These are phyloP conservation scores for Anas bernieri DNA, from an alignment of 2,797 vertebrate genomes.

Conservation along the genomic window DNA sequence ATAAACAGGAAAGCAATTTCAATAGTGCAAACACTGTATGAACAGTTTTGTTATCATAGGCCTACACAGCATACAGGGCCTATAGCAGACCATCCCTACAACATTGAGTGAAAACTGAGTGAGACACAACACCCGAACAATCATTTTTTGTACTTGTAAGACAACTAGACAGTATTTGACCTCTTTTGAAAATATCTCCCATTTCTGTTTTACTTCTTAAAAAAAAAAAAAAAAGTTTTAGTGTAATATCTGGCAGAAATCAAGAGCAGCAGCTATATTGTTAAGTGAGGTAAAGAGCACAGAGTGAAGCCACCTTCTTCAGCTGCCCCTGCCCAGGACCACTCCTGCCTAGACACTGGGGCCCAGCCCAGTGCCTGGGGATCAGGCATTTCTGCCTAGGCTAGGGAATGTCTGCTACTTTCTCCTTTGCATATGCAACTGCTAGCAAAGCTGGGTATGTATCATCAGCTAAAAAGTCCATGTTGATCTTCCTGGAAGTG, in stretches of 20 bases:
- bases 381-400: background rate
- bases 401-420: background rate
- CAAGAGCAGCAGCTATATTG: background rate
- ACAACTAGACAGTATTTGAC: background rate
- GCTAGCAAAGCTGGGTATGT: background rate
- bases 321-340: background rate
- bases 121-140: background rate
- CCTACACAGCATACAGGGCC: background rate
- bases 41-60: background rate
- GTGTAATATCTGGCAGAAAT: background rate
- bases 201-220: background rate
- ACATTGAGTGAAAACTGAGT: background rate
- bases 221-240: background rate
- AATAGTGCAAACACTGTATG: background rate
- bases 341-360: background rate
- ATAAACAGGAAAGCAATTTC: conserved; percentile 61
- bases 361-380: background rate
- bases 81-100: background rate
- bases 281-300: background rate
- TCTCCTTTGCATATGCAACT: background rate
- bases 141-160: background rate
- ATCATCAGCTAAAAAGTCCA: background rate
- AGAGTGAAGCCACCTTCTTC: background rate
- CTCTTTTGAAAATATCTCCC: background rate
- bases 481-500: background rate